Percentiles rank a stretch among this genome's conserved stretches.
These are phyloP conservation scores for Enteromius afrohamiltoni DNA, from an alignment of 2,797 vertebrate species.

Conservation along the genomic window DNA sequence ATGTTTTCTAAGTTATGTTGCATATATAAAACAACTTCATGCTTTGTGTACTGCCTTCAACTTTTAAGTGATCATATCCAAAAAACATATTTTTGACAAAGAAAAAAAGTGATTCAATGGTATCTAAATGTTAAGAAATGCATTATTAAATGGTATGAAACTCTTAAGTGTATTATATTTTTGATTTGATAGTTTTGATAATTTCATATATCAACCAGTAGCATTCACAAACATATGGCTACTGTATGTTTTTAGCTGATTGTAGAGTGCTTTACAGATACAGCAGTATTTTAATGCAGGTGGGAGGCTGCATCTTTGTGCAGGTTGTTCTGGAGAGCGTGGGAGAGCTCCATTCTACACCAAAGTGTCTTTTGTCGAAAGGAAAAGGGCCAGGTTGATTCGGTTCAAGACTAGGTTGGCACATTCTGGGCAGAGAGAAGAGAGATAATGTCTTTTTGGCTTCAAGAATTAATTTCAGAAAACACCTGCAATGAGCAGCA, in stretches of 20 bases:
- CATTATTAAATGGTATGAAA: neutral
- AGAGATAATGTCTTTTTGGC: slow-evolving; percentile 65
- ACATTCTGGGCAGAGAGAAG: slow-evolving; percentile 36
- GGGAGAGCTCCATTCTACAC: slow-evolving; percentile 10
- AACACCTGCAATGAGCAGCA: neutral
- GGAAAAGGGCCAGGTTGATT: slow-evolving; percentile 10
- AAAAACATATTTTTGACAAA: neutral
- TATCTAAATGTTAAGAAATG: neutral
- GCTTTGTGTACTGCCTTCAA: neutral
- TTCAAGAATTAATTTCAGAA: neutral
- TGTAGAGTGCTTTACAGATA: neutral
- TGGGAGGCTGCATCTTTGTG: slow-evolving; percentile 14
- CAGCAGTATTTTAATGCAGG: neutral
- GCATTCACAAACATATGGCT: neutral
- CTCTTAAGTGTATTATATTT: neutral
- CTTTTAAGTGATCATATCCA: neutral
- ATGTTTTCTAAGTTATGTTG: neutral
- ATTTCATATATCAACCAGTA: neutral
- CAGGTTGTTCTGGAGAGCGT: neutral
- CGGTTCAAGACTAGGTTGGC: slow-evolving; percentile 3
- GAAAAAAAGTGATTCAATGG: neutral
- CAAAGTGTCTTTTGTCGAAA: slow-evolving; percentile 25
- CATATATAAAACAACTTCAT: neutral
- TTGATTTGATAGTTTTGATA: neutral
- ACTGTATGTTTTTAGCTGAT: neutral